phyloP scores from a whole-genome alignment of 2,113 vertebrate species.

The Hystrix cristata region DNA sequence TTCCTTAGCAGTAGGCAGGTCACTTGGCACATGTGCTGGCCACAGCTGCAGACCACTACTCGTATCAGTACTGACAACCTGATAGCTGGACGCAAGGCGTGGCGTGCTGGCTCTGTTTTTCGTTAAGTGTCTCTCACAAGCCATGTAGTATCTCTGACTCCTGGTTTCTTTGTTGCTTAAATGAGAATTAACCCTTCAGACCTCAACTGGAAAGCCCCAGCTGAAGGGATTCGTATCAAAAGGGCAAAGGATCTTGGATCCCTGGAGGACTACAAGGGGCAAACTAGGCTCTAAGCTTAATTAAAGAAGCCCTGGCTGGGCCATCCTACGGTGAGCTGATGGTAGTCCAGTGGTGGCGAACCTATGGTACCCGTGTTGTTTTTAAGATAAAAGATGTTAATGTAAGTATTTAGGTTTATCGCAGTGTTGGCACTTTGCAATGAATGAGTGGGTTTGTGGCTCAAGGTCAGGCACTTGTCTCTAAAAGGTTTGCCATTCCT shows the following conservation, averaged over 20 bases:
- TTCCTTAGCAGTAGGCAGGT: neutral
- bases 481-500: neutral
- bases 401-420: neutral
- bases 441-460: neutral
- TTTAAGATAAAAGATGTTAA: neutral
- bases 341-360: neutral
- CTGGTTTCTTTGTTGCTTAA: constrained; percentile 56
- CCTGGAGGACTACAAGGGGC: neutral
- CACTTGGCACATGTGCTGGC: neutral
- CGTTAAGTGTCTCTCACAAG: neutral
- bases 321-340: neutral
- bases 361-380: neutral
- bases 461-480: neutral
- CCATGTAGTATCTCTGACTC: neutral
- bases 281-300: neutral
- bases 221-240: neutral
- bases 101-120: neutral
- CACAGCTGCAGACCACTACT: neutral
- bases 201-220: neutral
- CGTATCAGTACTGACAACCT: neutral
- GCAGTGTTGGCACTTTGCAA: neutral
- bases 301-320: neutral
- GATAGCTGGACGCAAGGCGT: neutral
- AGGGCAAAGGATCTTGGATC: neutral
- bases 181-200: neutral